A percentile compares a stretch with the other conserved stretches of the same genome.
These are phyloP conservation scores for Notarius quadriscutis DNA, from an alignment of 2,113 vertebrate genomes.

Conservation along the genomic window DNA sequence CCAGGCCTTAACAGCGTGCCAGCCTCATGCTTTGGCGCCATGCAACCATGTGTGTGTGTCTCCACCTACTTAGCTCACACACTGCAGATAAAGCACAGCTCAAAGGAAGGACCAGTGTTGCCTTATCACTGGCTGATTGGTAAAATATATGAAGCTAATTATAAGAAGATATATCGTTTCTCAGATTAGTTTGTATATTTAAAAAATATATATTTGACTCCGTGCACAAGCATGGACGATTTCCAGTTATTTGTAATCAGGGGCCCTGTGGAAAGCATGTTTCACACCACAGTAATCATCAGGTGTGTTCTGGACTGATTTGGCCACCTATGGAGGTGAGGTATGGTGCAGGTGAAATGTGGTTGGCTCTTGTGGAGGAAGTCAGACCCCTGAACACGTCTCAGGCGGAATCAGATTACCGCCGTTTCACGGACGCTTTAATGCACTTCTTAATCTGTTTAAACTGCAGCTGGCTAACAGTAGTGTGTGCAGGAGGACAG, in stretches of 20 bases:
- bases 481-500: not conserved
- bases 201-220: not conserved
- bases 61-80: constrained; percentile 38
- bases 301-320: not conserved
- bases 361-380: too few relatives aligned
- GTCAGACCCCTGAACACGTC: not conserved
- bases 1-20: constrained; percentile 42
- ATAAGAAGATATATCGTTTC: not conserved
- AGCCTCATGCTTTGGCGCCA: constrained; percentile 41
- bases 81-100: constrained; percentile 33
- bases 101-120: not conserved
- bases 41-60: constrained; percentile 22
- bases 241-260: not conserved
- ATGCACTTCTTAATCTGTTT: constrained; percentile 30
- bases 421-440: not conserved
- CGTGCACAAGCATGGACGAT: not conserved
- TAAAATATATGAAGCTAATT: constrained; percentile 11
- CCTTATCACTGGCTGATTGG: constrained; percentile 3
- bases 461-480: not conserved
- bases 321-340: not conserved
- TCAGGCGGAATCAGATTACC: not conserved
- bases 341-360: not conserved
- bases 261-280: not conserved
- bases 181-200: not conserved
- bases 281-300: not conserved